phyloP scores from a whole-genome alignment of 2,888 invertebrate species.

The Lasioglossum morio region DNA sequence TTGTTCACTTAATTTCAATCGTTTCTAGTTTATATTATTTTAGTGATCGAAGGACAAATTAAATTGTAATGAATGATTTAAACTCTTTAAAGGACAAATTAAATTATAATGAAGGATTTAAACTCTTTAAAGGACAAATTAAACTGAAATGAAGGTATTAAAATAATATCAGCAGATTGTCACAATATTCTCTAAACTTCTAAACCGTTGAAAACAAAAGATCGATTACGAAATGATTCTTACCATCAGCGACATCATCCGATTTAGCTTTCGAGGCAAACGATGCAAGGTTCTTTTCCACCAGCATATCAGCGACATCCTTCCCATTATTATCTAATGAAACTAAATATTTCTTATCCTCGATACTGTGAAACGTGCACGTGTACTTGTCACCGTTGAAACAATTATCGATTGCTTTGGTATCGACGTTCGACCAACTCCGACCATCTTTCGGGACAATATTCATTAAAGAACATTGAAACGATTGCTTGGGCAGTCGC shows the following conservation, averaged over 20 bases:
- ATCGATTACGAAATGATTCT: slow-evolving; percentile 18
- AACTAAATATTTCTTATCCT: slow-evolving; percentile 85
- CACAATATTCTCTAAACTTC: background rate
- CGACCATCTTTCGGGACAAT: slow-evolving; percentile 86
- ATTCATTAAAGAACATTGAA: slow-evolving; percentile 88
- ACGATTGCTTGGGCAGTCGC: slow-evolving; percentile 89
- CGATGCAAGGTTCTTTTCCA: slow-evolving; percentile 85
- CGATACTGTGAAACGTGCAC: slow-evolving; percentile 86
- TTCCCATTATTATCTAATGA: slow-evolving; percentile 85
- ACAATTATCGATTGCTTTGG: slow-evolving; percentile 86
- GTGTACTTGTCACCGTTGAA: slow-evolving; percentile 87
- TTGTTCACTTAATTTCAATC: too few relatives aligned
- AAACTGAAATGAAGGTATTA: background rate
- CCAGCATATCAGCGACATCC: slow-evolving; percentile 85
- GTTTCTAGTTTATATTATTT: background rate
- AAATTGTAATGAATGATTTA: background rate
- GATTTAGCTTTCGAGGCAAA: slow-evolving; percentile 48
- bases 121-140: background rate
- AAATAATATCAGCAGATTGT: background rate
- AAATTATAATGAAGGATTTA: background rate
- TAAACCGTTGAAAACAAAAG: background rate
- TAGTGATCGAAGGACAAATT: background rate
- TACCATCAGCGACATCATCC: slow-evolving; percentile 41
- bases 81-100: background rate
- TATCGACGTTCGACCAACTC: slow-evolving; percentile 86